A percentile compares a stretch with the other conserved stretches of the same genome.
phyloP scores from a whole-genome alignment of 2,888 invertebrate species.

The Mimas tiliae region DNA sequence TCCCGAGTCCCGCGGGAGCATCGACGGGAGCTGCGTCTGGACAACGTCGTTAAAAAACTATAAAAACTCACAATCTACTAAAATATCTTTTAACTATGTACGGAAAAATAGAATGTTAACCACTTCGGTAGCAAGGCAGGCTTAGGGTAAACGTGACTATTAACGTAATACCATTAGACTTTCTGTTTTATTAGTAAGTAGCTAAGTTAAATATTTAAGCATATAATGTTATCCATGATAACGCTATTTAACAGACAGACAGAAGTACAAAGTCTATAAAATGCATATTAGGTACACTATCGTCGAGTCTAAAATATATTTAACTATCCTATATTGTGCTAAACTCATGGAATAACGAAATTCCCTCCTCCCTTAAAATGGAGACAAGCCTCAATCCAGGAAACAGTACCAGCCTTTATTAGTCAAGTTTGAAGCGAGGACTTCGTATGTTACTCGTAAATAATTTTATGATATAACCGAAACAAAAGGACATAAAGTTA shows the following conservation, averaged over 20 bases:
- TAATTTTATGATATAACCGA: slow-evolving; percentile 3
- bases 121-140: slow-evolving; percentile 2
- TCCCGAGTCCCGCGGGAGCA: slow-evolving; percentile 25
- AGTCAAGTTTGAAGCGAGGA: background rate
- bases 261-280: no score
- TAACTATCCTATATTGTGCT: no score
- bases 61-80: slow-evolving; percentile 37
- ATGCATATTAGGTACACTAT: no score
- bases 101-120: slow-evolving; percentile 19
- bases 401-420: background rate
- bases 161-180: background rate
- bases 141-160: background rate
- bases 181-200: background rate
- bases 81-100: slow-evolving; percentile 18
- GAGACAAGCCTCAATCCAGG: background rate
- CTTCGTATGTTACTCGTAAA: slow-evolving; percentile 1
- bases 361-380: background rate
- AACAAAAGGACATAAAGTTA: slow-evolving; percentile 17
- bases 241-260: no score
- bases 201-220: no score
- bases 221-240: no score
- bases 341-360: no score
- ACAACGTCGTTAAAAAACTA: slow-evolving; percentile 42
- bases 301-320: no score
- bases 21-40: slow-evolving; percentile 25